Base-by-base conservation (phyloP, 2,888 invertebrate genomes). In the Blastobasis adustella region DNA sequence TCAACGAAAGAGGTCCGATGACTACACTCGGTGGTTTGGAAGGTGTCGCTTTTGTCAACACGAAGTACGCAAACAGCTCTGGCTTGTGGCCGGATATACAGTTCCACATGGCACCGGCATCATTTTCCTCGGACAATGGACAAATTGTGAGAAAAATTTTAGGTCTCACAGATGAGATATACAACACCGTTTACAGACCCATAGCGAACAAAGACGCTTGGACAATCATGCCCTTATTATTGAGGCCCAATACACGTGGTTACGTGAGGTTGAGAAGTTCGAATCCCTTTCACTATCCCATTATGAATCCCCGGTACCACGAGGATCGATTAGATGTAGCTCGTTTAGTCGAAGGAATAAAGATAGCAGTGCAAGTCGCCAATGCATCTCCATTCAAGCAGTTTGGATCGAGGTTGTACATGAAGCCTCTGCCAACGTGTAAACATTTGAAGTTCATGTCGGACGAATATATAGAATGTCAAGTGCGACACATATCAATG, bases 271-370 rank as follows among this genome's bases (percentile, higher is more conserved):
- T 98, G 36, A 90, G 90, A 51, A 94, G 93, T 54, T 92, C 92
- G 0, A 95, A 97, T 80, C 98, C 98, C 0, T 94, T 94, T 61
- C 93, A 95, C 49, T 93, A 94, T 67, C 98, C 98, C 0, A 73
- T 94, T 38, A 96, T 99, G 74, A 93, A 98, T 76, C 96, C 98
- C 2, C 96, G 98, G 70, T 99, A 99, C 74, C 94, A 98, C 63
- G 93, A 93, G 55, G 93, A 97, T 75, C 93, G 94, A 0, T 73
- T 90, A 53, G 96, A 95, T 73, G 93, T 95, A 0, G 91, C 93
- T 51, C 92, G 93, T 0, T 82, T 97, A n/a, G 94, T 96, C 0
- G 96, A 96, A 77, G 96, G 95, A 4, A 93, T 93, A 1, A 94
- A 94, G 69, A 92, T 95, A 52, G 95, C 94, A 0, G 62, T 94